phyloP scores from a whole-genome alignment of 1,140 invertebrate genomes.

The Zaprionus capensis region DNA sequence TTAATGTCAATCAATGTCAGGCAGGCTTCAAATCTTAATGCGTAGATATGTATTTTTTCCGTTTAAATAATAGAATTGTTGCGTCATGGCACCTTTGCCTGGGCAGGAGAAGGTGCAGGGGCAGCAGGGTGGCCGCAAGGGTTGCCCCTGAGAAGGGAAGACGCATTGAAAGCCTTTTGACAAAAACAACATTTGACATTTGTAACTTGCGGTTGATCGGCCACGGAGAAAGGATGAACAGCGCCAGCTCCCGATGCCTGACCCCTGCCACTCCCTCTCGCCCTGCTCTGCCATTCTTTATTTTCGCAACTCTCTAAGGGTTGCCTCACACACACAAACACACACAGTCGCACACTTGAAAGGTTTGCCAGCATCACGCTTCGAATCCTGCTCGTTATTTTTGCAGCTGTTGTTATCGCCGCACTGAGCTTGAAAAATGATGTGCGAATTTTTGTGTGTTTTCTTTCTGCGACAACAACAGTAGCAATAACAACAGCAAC shows the following conservation, averaged over 20 bases:
- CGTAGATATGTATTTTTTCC: constrained; percentile 56
- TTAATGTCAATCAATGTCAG: constrained; percentile 76
- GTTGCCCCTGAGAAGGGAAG: constrained; percentile 21
- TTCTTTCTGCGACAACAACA: constrained; percentile 13
- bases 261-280: background rate
- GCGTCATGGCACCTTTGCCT: constrained; percentile 69
- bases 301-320: constrained; percentile 38
- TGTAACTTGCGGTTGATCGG: constrained; percentile 82
- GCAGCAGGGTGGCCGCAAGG: constrained; percentile 15
- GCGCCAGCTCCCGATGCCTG: constrained; percentile 25
- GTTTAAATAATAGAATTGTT: constrained; percentile 65
- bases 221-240: constrained; percentile 71
- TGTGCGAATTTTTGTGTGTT: constrained; percentile 65
- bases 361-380: constrained; percentile 60
- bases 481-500: background rate
- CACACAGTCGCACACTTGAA: constrained; percentile 47
- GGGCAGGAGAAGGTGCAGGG: background rate
- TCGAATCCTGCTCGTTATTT: constrained; percentile 60
- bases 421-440: constrained; percentile 73
- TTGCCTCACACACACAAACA: constrained; percentile 28
- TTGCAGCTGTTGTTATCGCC: constrained; percentile 68
- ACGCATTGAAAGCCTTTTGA: constrained; percentile 63
- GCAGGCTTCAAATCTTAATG: constrained; percentile 58
- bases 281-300: background rate
- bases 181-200: constrained; percentile 78